phyloP scores from a whole-genome alignment of 2,888 invertebrate species.

The Pteria penguin region DNA sequence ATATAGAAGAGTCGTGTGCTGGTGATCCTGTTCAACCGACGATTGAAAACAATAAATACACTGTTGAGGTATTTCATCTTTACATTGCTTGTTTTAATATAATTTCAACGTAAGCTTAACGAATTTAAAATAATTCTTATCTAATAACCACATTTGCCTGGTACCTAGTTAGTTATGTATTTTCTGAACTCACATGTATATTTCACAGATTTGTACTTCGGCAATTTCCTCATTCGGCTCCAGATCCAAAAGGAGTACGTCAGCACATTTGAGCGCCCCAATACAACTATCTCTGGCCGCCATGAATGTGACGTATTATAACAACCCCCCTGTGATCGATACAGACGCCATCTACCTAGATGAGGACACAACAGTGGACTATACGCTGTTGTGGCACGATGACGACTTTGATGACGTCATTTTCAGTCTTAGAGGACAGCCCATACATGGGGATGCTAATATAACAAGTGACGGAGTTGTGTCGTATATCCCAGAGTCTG shows the following conservation, averaged over 20 bases:
- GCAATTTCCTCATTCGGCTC: no score
- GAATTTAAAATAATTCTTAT: no score
- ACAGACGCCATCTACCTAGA: not conserved
- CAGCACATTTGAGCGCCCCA: not conserved
- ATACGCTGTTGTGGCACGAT: conserved; percentile 35
- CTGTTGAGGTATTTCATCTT: conserved; percentile 11
- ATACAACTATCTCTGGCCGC: conserved; percentile 16
- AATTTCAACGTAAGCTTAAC: no score
- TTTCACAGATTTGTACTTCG: no score
- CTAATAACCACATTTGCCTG: no score
- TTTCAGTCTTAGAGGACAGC: conserved; percentile 36
- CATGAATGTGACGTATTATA: conserved; percentile 18
- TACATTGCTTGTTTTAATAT: no score
- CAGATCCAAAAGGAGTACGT: conserved; percentile 11
- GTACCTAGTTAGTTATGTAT: no score
- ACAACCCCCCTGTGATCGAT: conserved; percentile 17
- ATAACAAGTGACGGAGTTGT: conserved; percentile 40
- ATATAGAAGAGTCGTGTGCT: conserved; percentile 3
- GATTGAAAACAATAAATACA: not conserved
- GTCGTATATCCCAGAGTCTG: conserved; percentile 38
- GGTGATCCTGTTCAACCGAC: not conserved
- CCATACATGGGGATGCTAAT: conserved; percentile 34
- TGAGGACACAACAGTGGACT: conserved; percentile 13
- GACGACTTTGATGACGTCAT: conserved; percentile 47
- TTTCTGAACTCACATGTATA: no score